Evolutionary conservation across 2,888 invertebrate species (phyloP).

Genomic region (Carcina quercana): DNA sequence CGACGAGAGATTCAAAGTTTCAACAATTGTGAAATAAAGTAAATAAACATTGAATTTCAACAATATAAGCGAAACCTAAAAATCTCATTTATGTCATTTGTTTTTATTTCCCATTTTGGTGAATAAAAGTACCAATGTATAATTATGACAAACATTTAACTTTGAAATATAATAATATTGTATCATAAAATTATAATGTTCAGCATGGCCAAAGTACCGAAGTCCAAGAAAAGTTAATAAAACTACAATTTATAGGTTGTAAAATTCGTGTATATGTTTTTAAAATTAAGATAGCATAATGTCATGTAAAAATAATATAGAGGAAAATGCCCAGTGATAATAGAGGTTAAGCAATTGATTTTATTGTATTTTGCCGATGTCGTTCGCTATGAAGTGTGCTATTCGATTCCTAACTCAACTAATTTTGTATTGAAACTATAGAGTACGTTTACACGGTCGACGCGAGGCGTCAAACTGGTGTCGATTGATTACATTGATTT

Average conservation of each 20-base stretch:
- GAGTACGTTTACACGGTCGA: too few relatives aligned
- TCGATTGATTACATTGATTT: too few relatives aligned
- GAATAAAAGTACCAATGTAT: too few relatives aligned
- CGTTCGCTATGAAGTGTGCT: slow-evolving; percentile 51
- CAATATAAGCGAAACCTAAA: too few relatives aligned
- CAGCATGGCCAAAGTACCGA: slow-evolving; percentile 67
- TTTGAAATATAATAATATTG: slow-evolving; percentile 7
- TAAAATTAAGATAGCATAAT: slow-evolving; percentile 29
- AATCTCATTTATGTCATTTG: too few relatives aligned
- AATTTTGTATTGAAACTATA: not conserved
- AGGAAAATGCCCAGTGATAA: slow-evolving; percentile 68
- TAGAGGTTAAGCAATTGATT: slow-evolving; percentile 60
- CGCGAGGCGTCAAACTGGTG: too few relatives aligned
- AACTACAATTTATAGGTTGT: slow-evolving; percentile 57
- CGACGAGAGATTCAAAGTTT: too few relatives aligned
- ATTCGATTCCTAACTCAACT: slow-evolving; percentile 46
- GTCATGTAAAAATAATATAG: slow-evolving; percentile 47
- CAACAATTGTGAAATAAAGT: too few relatives aligned
- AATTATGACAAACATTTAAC: too few relatives aligned
- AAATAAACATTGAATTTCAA: too few relatives aligned
- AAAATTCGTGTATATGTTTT: slow-evolving; percentile 55
- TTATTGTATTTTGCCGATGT: slow-evolving; percentile 42
- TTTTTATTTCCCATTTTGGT: too few relatives aligned
- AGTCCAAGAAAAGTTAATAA: slow-evolving; percentile 59
- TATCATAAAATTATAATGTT: slow-evolving; percentile 32